Evolutionary conservation across 2,797 vertebrate species (phyloP).

Genomic region (Pelodytes ibericus): DNA sequence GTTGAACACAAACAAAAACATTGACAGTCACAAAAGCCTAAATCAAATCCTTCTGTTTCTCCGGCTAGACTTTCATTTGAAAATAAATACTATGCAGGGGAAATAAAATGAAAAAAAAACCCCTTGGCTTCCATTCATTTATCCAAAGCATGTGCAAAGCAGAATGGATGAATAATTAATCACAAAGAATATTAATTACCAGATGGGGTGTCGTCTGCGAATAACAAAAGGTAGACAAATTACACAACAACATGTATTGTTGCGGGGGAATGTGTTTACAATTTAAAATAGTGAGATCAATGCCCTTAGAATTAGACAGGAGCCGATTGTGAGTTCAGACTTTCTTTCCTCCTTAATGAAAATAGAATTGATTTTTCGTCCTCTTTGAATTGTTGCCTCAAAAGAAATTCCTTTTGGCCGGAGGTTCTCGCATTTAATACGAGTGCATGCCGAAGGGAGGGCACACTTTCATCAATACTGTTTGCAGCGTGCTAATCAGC

Average conservation of each 20-base stretch:
- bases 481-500: background rate
- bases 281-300: slow-evolving; percentile 62
- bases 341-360: slow-evolving; percentile 78
- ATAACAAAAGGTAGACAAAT: background rate
- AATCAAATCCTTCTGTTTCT: background rate
- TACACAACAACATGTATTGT: slow-evolving; percentile 26
- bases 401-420: slow-evolving; percentile 73
- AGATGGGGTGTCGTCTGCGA: background rate
- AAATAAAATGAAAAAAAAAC: background rate
- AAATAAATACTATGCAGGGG: background rate
- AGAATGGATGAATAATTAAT: background rate
- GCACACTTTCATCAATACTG: slow-evolving; percentile 66
- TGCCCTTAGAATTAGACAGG: slow-evolving; percentile 62
- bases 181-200: background rate
- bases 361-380: slow-evolving; percentile 83
- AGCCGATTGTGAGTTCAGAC: slow-evolving; percentile 66
- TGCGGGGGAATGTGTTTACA: slow-evolving; percentile 57
- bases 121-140: background rate
- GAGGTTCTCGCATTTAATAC: slow-evolving; percentile 83
- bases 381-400: slow-evolving; percentile 78
- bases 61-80: background rate
- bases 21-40: background rate
- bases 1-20: background rate
- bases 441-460: slow-evolving; percentile 70
- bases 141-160: background rate